phyloP scores from a whole-genome alignment of 2,113 vertebrate genomes.

The Neomonachus schauinslandi region DNA sequence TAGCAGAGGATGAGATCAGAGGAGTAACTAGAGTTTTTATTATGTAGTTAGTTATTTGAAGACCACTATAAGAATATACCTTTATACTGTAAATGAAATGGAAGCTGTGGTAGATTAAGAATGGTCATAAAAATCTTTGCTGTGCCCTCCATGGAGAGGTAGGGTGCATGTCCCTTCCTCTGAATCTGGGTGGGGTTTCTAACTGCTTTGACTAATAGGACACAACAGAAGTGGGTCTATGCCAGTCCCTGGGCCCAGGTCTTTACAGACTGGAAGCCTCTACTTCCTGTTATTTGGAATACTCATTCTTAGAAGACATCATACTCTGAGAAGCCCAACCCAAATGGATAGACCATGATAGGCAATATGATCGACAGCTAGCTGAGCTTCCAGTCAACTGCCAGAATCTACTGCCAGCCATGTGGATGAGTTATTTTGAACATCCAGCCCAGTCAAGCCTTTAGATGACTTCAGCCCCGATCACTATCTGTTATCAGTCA shows the following conservation, averaged over 20 bases:
- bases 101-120: neutral
- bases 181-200: neutral
- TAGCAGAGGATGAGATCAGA: neutral
- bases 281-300: neutral
- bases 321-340: neutral
- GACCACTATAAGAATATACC: neutral
- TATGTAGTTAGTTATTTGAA: neutral
- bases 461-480: neutral
- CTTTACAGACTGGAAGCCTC: neutral
- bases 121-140: neutral
- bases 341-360: neutral
- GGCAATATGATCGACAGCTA: neutral
- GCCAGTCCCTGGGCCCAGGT: neutral
- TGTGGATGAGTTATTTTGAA: neutral
- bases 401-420: neutral
- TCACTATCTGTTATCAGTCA: neutral
- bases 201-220: neutral
- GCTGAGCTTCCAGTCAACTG: neutral
- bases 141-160: neutral
- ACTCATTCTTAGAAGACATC: neutral
- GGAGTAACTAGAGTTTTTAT: neutral
- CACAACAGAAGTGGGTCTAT: neutral
- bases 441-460: neutral
- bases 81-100: neutral
- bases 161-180: neutral